These are phyloP conservation scores for Empis livida DNA, from an alignment of 2,888 invertebrate species.

Conservation along the genomic window DNA sequence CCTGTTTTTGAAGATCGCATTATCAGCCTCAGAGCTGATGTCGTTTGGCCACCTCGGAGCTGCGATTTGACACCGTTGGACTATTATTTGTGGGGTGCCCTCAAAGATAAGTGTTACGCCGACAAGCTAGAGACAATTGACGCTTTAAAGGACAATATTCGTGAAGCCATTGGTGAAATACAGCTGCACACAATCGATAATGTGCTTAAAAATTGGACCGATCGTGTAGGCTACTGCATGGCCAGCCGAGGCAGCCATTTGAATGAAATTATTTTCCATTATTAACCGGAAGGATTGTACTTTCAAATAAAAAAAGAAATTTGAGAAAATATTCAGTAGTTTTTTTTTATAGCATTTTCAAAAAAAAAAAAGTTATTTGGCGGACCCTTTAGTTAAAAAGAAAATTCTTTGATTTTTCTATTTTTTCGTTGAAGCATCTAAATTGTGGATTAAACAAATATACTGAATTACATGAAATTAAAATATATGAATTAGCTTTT, in stretches of 20 bases:
- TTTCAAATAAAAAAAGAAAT: slow-evolving; percentile 27
- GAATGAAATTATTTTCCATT: slow-evolving; percentile 16
- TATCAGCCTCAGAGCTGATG: no score
- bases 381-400: neutral
- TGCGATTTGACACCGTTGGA: neutral
- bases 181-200: no score
- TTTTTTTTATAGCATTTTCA: slow-evolving; percentile 6
- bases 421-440: no score
- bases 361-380: neutral
- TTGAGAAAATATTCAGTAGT: slow-evolving; percentile 39
- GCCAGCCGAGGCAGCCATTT: slow-evolving; percentile 15
- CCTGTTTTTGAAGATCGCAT: no score
- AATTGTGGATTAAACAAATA: no score
- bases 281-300: slow-evolving; percentile 14
- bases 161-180: slow-evolving; percentile 1
- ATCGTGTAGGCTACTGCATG: slow-evolving; percentile 14
- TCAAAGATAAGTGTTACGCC: slow-evolving; percentile 9
- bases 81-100: neutral
- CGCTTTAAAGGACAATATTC: slow-evolving; percentile 6
- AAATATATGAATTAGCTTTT: no score
- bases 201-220: slow-evolving; percentile 12
- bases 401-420: no score
- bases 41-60: neutral
- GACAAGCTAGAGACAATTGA: slow-evolving; percentile 9
- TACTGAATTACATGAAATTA: no score